Evolutionary conservation across 2,797 vertebrate genomes (phyloP).

Genomic region (Pygocentrus nattereri): DNA sequence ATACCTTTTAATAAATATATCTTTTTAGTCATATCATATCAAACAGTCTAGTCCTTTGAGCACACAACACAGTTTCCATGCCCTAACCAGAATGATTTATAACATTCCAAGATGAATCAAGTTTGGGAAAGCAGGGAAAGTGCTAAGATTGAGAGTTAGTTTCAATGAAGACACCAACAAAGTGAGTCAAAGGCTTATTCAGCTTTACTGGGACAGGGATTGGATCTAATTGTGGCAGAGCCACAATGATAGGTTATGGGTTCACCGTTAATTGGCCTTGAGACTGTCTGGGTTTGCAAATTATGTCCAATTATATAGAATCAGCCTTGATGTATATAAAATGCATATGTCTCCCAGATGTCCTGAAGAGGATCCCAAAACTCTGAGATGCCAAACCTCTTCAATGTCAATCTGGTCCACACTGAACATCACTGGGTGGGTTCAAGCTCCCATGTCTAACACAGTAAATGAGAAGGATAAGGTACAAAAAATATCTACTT

Average conservation of each 20-base stretch:
- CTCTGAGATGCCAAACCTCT: slow-evolving; percentile 2
- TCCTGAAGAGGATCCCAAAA: slow-evolving; percentile 27
- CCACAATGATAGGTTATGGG: slow-evolving; percentile 23
- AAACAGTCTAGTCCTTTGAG: background rate
- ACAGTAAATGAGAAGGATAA: background rate
- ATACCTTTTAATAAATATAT: no score
- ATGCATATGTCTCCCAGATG: slow-evolving; percentile 51
- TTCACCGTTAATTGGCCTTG: slow-evolving; percentile 52
- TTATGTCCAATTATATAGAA: slow-evolving; percentile 48
- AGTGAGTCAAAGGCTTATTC: background rate
- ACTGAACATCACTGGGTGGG: background rate
- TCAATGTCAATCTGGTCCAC: slow-evolving; percentile 39
- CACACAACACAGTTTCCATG: background rate
- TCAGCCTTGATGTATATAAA: slow-evolving; percentile 55
- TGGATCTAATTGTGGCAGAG: slow-evolving; percentile 10
- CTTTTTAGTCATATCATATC: background rate
- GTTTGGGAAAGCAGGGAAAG: background rate
- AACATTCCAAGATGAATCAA: background rate
- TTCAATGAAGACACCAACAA: background rate
- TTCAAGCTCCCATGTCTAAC: slow-evolving; percentile 17
- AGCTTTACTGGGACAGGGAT: slow-evolving; percentile 29
- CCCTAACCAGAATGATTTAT: background rate
- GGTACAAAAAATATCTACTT: slow-evolving; percentile 3
- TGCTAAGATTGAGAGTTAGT: background rate
- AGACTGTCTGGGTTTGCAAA: slow-evolving; percentile 49